Base-by-base conservation (phyloP, 2,888 invertebrate genomes). In the Ernsta delagoae region DNA sequence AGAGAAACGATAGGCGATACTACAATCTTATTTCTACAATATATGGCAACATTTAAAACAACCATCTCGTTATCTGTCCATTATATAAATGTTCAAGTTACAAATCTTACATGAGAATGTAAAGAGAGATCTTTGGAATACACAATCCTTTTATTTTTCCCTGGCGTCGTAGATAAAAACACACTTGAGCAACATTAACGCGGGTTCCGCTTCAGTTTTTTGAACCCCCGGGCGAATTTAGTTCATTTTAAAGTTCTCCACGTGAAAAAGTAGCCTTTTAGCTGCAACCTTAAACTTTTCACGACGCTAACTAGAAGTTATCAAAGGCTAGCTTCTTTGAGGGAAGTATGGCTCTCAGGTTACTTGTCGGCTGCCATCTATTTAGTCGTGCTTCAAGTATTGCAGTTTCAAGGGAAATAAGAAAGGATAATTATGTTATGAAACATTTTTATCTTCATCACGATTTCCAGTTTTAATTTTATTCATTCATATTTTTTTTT, bases 241-340 rank as follows among this genome's bases (percentile, higher is more conserved):
- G 68, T 69, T 69, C 62, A 53, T 69, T 69, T 63, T 11, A 69
- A 69, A 69, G 63, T 69, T 69, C 57, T 41, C 63, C 48, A 59
- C 69, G 57, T 69, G 69, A 69, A 69, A 66, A 69, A 69, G 63
- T 69, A 64, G 63, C 69, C 69, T 59, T 69, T 69, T 64, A 69
- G 69, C 43, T 59, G 63, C 69, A 69, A 69, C 63, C 63, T 69
- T 63, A 69, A 69, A 63, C 68, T 64, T 69, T 63, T 63, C 50
- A 24, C 68, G 59, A 63, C 69, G 69, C 63, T 69, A 64, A 69
- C 69, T 69, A 64, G 63, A 64, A 69, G 59, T 69, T 69, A 69
- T 69, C 69, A 69, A 69, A 69, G 69, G 50, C 68, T 68, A 41
- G 50, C 41, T 68, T 68, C 68, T 68, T 68, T 63, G 62, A 68